Base-by-base conservation (phyloP, 1,140 invertebrate genomes). In the Polyergus mexicanus region DNA sequence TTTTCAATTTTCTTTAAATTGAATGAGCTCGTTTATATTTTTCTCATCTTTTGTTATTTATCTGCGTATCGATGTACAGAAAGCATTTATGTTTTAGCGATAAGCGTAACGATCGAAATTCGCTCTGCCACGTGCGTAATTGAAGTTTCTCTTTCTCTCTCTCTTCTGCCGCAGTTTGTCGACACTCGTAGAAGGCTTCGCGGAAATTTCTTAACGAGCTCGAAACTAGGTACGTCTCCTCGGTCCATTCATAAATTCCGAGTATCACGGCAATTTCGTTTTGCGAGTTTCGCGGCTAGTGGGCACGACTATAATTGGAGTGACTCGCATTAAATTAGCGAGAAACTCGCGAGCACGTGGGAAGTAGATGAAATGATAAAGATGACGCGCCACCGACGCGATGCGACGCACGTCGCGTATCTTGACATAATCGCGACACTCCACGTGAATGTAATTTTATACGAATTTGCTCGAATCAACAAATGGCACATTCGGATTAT, bases 231-330 rank as follows among this genome's bases (percentile, higher is more conserved):
- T 72, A 83, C 38, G 66, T 32, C 77, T 32, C 77, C 63, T 69
- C 63, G 63, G 54, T 83, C 78, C 78, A 72, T 83, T 83, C 78
- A 83, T 83, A 83, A 83, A 83, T 83, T 83, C 78, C 54, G 54
- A n/a, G 78, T 83, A 83, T 83, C 78, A 35, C 69, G 78, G 78
- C 68, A 83, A 72, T 83, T 83, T 72, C 13, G 78, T 83, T 83
- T 83, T 68, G n/a, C 78, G 78, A 72, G 78, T 83, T 83, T 83
- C 68, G 78, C 78, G 78, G 25, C 77, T 81, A 71, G 77, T 81
- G 51, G 77, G 38, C 68, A 83, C 78, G 38, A 60, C 66, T 83
- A 63, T 83, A 83, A 83, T 83, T 72, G 78, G 54, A 81, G 78
- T 72, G 78, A 83, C 78, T 83, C 78, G 78, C 32, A 22, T 83